Conservation (phyloP, 2,113 vertebrate species). For the Elaphurus davidianus region DNA sequence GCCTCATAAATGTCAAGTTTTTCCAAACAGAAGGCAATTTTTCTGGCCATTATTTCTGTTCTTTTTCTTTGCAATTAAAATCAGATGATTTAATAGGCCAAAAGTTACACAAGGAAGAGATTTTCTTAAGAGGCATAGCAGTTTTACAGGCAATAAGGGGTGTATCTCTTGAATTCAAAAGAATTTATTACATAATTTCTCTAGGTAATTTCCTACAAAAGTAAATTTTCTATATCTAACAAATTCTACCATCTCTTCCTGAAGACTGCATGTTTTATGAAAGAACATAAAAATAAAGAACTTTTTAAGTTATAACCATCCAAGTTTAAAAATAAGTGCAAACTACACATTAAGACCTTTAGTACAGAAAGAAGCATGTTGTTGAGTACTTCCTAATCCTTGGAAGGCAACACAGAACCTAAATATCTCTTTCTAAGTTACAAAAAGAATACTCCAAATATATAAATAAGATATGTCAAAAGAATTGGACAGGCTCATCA, state of each 20-base stretch:
- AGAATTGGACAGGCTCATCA: not conserved
- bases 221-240: not conserved
- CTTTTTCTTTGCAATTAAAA: not conserved
- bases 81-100: not conserved
- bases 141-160: not conserved
- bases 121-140: not conserved
- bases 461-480: not conserved
- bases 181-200: not conserved
- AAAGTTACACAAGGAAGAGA: not conserved
- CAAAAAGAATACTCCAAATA: not conserved
- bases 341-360: not conserved
- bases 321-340: not conserved
- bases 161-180: not conserved
- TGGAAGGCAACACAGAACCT: not conserved
- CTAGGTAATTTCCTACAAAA: not conserved
- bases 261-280: not conserved
- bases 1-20: not conserved
- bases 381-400: not conserved
- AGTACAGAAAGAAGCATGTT: not conserved
- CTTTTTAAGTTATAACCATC: not conserved
- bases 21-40: not conserved
- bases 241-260: not conserved
- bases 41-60: not conserved
- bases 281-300: not conserved
- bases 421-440: not conserved